phyloP scores from a whole-genome alignment of 2,888 invertebrate genomes.

The Cosmorhoe ocellata region DNA sequence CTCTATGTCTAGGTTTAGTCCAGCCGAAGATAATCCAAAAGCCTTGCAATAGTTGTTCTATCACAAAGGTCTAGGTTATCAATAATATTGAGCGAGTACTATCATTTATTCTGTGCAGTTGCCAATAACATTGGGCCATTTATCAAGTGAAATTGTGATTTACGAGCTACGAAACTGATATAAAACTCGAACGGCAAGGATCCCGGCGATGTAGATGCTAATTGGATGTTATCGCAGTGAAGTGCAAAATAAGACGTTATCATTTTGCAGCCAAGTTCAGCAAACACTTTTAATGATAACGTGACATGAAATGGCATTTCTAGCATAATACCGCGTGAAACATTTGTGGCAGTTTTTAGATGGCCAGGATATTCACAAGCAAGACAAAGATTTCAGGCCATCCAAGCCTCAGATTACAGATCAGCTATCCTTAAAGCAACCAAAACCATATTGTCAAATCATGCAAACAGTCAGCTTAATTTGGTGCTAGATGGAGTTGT shows the following conservation, averaged over 20 bases:
- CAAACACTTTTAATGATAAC: slow-evolving; percentile 21
- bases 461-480: too few relatives aligned
- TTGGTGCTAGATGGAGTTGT: too few relatives aligned
- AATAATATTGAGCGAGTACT: slow-evolving; percentile 6
- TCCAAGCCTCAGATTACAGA: too few relatives aligned
- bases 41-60: neutral
- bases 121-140: slow-evolving; percentile 18
- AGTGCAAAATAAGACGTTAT: slow-evolving; percentile 36
- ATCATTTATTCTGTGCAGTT: slow-evolving; percentile 7
- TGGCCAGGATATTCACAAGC: too few relatives aligned
- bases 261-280: slow-evolving; percentile 23
- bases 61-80: slow-evolving; percentile 25
- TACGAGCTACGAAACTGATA: slow-evolving; percentile 17
- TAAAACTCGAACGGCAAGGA: slow-evolving; percentile 10
- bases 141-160: slow-evolving; percentile 23
- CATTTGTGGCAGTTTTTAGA: neutral
- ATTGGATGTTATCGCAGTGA: slow-evolving; percentile 14
- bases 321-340: neutral
- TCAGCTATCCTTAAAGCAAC: too few relatives aligned
- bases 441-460: too few relatives aligned
- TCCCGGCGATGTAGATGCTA: slow-evolving; percentile 9
- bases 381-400: too few relatives aligned
- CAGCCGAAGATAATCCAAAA: too few relatives aligned
- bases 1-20: too few relatives aligned
- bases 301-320: slow-evolving; percentile 7